Conservation (phyloP, 2,113 vertebrate genomes). For the Channa maculata region DNA sequence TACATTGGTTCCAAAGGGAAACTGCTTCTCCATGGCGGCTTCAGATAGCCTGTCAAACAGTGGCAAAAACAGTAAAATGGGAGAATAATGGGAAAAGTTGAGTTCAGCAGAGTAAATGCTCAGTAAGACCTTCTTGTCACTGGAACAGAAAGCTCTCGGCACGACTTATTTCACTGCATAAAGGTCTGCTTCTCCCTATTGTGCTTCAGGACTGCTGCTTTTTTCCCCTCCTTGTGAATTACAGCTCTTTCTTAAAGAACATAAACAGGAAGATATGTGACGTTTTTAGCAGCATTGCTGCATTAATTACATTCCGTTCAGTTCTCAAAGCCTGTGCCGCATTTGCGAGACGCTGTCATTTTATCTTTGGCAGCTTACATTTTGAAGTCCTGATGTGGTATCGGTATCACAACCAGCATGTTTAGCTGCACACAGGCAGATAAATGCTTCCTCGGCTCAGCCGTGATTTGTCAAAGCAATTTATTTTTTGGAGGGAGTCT, state of each 20-base stretch:
- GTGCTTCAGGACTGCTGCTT: constrained; percentile 21
- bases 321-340: constrained; percentile 1
- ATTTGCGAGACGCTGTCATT: constrained; percentile 44
- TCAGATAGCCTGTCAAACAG: not conserved
- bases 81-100: constrained; percentile 1
- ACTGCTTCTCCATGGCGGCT: not conserved
- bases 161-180: constrained; percentile 6
- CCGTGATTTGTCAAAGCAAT: constrained; percentile 48
- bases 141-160: constrained; percentile 14
- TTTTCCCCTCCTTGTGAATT: not conserved
- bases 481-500: constrained; percentile 22
- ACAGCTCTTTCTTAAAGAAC: constrained; percentile 46
- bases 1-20: not conserved
- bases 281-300: constrained; percentile 47
- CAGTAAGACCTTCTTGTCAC: constrained; percentile 10
- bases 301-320: constrained; percentile 58
- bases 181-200: constrained; percentile 40
- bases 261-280: constrained; percentile 59
- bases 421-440: constrained; percentile 36
- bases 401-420: constrained; percentile 33
- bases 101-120: constrained; percentile 10
- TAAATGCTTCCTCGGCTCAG: constrained; percentile 34
- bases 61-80: not conserved
- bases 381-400: constrained; percentile 51
- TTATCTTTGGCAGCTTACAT: constrained; percentile 43